Base-by-base conservation (phyloP, 2,797 vertebrate species). In the Columba guinea region DNA sequence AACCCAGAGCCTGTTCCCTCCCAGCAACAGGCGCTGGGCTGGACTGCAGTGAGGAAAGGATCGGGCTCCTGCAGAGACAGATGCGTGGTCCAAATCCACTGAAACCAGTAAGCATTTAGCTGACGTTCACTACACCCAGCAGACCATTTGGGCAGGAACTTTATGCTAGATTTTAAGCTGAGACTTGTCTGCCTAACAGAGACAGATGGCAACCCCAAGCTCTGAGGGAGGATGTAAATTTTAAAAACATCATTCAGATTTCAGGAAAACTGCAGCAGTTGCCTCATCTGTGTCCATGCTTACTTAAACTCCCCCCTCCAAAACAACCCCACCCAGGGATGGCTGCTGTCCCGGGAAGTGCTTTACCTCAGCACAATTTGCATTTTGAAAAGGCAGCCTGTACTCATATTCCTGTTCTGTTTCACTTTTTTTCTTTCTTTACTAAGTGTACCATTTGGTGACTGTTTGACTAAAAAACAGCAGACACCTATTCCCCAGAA, bases 291-390 rank as follows among this genome's bases (percentile, higher is more conserved):
- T 35, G 39, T 77, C 78, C 0, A 0, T 93, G 91, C 58, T 92
- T 95, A 75, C 59, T 92, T 74, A 60, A 89, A 68, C 34, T 83
- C 92, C 71, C 44, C 94, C 81, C 92, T 89, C 41, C 76, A 78
- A 95, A 94, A 81, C 71, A 93, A 67, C 90, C n/a, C 82, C 96
- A 94, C 95, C 94, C 86, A 62, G 88, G 71, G 93, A 90, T 87
- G 81, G 93, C 90, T 93, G 69, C 48, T 78, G 37, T 85, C 78
- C 92, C 35, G 0, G 63, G 75, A 78, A 95, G 78, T 2, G 55
- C 59, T 91, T 92, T 81, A 84, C 91, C 86, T 94, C 83, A 58
- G 71, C 68, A 55, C 39, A 69, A 55, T 49, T 87, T 55, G 24
- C 68, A 75, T 94, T 96, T 89, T 69, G 76, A 89, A 92, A 65